These are phyloP conservation scores for Notiomystis cincta DNA, from an alignment of 2,113 vertebrate genomes.

Conservation along the genomic window DNA sequence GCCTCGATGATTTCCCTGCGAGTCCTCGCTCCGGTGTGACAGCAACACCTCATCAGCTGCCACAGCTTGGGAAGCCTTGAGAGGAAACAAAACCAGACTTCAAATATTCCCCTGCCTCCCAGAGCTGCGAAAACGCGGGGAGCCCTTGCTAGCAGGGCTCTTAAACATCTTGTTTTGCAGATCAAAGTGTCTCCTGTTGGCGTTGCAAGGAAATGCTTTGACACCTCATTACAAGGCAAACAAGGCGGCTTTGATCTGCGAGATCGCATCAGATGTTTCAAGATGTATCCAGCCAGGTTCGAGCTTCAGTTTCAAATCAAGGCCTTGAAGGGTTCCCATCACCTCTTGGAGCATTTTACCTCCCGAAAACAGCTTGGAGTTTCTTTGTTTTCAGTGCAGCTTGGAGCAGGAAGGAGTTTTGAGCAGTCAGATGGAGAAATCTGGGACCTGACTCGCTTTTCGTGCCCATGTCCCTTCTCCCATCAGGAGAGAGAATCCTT, in stretches of 20 bases:
- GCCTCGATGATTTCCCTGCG: neutral
- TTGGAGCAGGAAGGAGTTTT: neutral
- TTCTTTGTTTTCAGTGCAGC: neutral
- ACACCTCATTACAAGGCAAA: constrained; percentile 53
- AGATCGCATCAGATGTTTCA: constrained; percentile 44
- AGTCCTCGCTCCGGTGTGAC: neutral
- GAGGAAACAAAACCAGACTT: neutral
- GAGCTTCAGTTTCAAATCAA: neutral
- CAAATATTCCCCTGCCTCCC: neutral
- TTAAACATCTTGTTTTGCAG: constrained; percentile 41
- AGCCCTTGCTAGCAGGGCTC: neutral
- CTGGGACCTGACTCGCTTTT: rapidly evolving
- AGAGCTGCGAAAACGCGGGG: neutral
- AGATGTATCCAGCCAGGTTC: constrained; percentile 28
- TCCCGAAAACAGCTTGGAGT: neutral
- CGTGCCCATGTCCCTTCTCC: neutral
- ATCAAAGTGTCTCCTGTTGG: constrained; percentile 48
- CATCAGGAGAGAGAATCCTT: neutral
- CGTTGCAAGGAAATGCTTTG: neutral
- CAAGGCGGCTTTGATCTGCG: constrained; percentile 52
- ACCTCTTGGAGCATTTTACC: neutral
- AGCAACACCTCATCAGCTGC: neutral
- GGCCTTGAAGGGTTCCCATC: neutral
- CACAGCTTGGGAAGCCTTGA: neutral
- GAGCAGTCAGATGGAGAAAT: neutral